Base-by-base conservation (phyloP, 1,140 invertebrate species). In the Cherax destructor region DNA sequence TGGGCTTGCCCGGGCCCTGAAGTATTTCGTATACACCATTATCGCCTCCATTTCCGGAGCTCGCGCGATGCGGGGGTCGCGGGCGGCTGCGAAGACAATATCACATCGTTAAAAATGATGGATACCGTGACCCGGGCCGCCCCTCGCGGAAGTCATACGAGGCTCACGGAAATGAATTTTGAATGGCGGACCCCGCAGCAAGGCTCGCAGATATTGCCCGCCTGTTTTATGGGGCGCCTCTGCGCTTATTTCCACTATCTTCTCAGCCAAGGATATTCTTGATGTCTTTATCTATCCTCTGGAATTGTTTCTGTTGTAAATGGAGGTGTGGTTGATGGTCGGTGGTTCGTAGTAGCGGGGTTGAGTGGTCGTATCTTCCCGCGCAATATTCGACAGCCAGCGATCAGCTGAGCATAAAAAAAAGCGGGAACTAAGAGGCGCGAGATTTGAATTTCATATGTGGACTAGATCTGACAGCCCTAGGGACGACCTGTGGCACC, bases 51-150 rank as follows among this genome's bases (percentile, higher is more conserved):
- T 88, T 88, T 88, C 86, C 86, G 78, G 86, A 41, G 30, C 78
- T 13, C 59, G 86, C 49, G 86, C 65, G 86, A 88, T 83, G 59
- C 30, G 59, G 86, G 61, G 86, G 59, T 50, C n/a, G 78, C 65
- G 61, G 79, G 79, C 61, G 78, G 78, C 77, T 72, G 78, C 65
- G 77, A 79, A 88, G 86, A 88, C 86, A 88, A 88, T 88, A 88
- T 88, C 86, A 81, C 86, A 88, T 88, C 86, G 86, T 88, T 88
- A 88, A 88, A 88, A 88, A 88, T 88, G 86, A 88, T 88, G 86
- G 86, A 88, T 88, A 88, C 86, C 86, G 74, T 72, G 86, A 88
- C 86, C 79, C 86, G n/a, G 61, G 78, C 86, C 86, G 79, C 86
- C 86, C 86, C 76, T 69, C 61, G 78, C 86, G 86, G 86, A 88